Base-by-base conservation (phyloP, 23 tunicate species). In the Oikopleura vanhoeffeni region DNA sequence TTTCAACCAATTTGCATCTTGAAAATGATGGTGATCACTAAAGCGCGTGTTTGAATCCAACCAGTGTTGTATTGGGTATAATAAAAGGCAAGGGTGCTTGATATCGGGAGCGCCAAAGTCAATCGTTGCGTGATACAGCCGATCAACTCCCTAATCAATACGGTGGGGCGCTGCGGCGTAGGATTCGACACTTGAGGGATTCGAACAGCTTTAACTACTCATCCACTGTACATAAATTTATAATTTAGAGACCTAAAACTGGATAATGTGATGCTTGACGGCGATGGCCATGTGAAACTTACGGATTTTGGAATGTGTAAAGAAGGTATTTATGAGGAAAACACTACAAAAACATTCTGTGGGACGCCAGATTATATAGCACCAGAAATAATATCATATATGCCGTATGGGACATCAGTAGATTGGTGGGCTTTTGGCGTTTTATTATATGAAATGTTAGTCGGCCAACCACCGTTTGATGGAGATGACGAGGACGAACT, bases 371-470 rank as follows among this genome's bases (percentile, higher is more conserved):
- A 94, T 42, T 94, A 94, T 41, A 94, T 94, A 3, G 98, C 98
- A 0, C 98, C 98, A 8, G 98, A 94, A 71, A 71, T 71, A 30
- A 71, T 71, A 2, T 2, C 27, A 28, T 13, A 71, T 38, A 3
- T 13, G 34, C 35, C 27, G 2, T 71, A 71, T 38, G 79, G 79
- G 41, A 90, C 90, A 76, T 94, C 98, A 1, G 98, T 94, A 36
- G 98, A 94, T 67, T 94, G 98, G 98, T 94, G 98, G 98, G 98
- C 98, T 0, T 94, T 83, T 40, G 98, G 98, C 40, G 98, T 94
- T 40, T 76, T 94, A 86, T 83, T 94, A 36, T 94, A 83, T 83
- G 98, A 94, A 85, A 94, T 94, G 98, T 83, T 94, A 39, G 95
- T 89, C 38, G 98, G 98, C 39, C 79, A 92, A 90, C 99, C 99